Percentiles rank a stretch among this genome's conserved stretches.
Evolutionary conservation across 2,797 vertebrate species (phyloP).

Genomic region (Crenuchus spilurus): DNA sequence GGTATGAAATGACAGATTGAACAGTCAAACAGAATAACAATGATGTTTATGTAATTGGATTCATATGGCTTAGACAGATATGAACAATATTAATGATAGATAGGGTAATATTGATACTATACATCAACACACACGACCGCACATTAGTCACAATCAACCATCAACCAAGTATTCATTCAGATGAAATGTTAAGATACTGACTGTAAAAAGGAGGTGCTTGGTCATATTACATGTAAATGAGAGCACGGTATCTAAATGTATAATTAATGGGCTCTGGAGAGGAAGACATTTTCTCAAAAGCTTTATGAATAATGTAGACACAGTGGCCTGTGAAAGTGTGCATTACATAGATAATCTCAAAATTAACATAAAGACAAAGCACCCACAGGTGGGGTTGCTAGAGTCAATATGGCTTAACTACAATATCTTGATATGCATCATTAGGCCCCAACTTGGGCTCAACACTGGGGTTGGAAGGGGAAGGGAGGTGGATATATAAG

Average conservation of each 20-base stretch:
- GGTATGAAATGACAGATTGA: slow-evolving; percentile 50
- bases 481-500: too few species aligned
- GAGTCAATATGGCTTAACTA: too few species aligned
- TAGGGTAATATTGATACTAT: neutral
- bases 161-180: neutral
- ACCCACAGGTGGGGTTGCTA: too few species aligned
- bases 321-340: too few species aligned
- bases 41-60: slow-evolving; percentile 37
- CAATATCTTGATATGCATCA: too few species aligned
- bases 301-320: neutral
- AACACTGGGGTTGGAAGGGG: too few species aligned
- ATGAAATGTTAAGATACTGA: neutral
- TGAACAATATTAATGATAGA: neutral
- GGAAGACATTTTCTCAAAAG: neutral
- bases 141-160: neutral
- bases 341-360: neutral
- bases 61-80: neutral
- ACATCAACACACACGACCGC: neutral
- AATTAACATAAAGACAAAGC: neutral
- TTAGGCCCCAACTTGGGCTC: too few species aligned
- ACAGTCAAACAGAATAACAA: slow-evolving; percentile 26
- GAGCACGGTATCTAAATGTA: neutral
- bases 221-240: neutral
- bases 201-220: neutral
- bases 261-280: neutral